Evolutionary conservation across 2,797 vertebrate species (phyloP).

Genomic region (Pampus argenteus): DNA sequence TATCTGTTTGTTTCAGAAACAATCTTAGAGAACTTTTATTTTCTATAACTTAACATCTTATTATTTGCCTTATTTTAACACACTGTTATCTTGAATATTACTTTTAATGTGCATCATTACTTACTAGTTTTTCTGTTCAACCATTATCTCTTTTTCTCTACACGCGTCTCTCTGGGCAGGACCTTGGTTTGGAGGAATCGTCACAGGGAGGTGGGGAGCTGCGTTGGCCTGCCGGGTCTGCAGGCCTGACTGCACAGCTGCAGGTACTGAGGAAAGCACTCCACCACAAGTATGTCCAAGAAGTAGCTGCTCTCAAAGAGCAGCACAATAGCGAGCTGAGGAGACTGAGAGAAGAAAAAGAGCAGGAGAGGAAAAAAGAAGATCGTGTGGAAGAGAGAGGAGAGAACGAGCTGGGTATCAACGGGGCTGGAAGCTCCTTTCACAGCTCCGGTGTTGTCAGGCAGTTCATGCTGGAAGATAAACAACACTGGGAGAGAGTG

Average conservation of each 20-base stretch:
- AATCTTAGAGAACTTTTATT: constrained; percentile 36
- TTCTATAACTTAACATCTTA: constrained; percentile 9
- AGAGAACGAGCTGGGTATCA: constrained; percentile 38
- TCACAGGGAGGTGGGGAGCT: constrained; percentile 59
- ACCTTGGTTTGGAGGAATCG: constrained; percentile 56
- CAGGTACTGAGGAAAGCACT: constrained; percentile 80
- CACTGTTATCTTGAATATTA: not conserved
- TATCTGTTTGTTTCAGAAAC: constrained; percentile 50
- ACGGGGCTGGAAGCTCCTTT: constrained; percentile 45
- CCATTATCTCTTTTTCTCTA: constrained; percentile 11
- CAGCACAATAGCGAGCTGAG: constrained; percentile 79
- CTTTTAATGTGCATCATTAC: not conserved
- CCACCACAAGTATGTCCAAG: constrained; percentile 79
- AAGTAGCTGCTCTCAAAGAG: constrained; percentile 78
- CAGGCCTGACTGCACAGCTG: constrained; percentile 77
- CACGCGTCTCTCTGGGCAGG: constrained; percentile 37
- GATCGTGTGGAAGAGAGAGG: constrained; percentile 22
- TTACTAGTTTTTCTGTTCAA: not conserved
- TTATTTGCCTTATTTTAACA: constrained; percentile 4
- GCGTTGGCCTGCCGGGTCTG: constrained; percentile 39
- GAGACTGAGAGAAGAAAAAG: constrained; percentile 61
- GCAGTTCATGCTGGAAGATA: constrained; percentile 76
- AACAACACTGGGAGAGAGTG: constrained; percentile 86
- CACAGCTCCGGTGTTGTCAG: constrained; percentile 65
- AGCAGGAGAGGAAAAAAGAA: constrained; percentile 36